A percentile compares a stretch with the other conserved stretches of the same genome.
These are phyloP conservation scores for Trachurus trachurus DNA, from an alignment of 2,797 vertebrate species.

Conservation along the genomic window DNA sequence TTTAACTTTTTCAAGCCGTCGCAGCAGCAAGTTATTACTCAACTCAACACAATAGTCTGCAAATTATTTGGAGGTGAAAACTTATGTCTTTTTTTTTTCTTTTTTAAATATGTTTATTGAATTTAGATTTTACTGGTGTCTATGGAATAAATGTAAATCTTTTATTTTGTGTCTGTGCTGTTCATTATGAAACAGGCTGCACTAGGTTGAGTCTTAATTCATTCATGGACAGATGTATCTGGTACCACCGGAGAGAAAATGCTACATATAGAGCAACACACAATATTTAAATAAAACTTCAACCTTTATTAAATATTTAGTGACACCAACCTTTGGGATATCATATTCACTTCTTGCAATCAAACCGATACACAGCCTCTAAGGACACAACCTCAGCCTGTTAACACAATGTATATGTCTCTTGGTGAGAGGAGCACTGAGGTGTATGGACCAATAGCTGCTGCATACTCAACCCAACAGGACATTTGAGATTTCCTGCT, in stretches of 20 bases:
- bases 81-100: conserved; percentile 32
- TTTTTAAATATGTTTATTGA: conserved; percentile 30
- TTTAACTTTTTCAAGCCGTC: conserved; percentile 34
- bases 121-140: conserved; percentile 46
- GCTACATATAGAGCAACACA: neutral
- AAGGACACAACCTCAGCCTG: neutral
- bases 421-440: neutral
- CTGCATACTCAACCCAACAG: neutral
- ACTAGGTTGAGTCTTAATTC: neutral
- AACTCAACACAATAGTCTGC: conserved; percentile 34
- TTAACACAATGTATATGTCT: neutral
- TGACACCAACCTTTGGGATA: conserved; percentile 25
- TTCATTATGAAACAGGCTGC: conserved; percentile 15
- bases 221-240: neutral
- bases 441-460: neutral
- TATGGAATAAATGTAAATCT: conserved; percentile 70
- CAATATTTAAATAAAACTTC: conserved; percentile 54
- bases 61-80: conserved; percentile 46
- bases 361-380: conserved; percentile 21
- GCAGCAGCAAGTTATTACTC: conserved; percentile 14
- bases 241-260: neutral
- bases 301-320: conserved; percentile 65
- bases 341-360: conserved; percentile 11
- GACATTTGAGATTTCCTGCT: neutral
- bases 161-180: conserved; percentile 49